Evolutionary conservation across 1,140 invertebrate species (phyloP), one percentile per base, ranked within the genome.

Genomic region (Drosophila parabipectinata): DNA sequence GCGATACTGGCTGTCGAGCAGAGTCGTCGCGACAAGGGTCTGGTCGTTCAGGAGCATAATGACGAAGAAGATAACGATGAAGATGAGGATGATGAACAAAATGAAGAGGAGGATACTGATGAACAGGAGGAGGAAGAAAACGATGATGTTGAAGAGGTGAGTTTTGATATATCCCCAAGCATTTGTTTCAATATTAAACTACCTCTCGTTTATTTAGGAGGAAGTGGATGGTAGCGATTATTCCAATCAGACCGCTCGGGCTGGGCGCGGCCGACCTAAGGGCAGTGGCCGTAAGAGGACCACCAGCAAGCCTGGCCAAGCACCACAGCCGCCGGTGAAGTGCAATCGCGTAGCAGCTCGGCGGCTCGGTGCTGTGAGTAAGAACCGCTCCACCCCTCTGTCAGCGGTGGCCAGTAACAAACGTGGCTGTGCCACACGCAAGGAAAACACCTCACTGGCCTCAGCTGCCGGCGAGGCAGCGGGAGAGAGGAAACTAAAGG

Each of bases 1-100:
- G 91, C 91, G 37, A 92, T 92, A 68, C 41, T 91, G 15, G 76
- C 83, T 14, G 73, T 91, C 14, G 79, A 91, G 67, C 77, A 84
- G 37, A 60, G 67, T 57, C 81, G 84, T 44, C 72, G 83, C 4
- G 84, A 84, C 18, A 88, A 74, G 53, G 84, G 83, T 0, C 50
- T 89, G 48, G 48, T 30, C 12, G 81, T 87, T 54, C 81, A 66
- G 58, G 80, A 89, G 8, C 82, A 87, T 34, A 66, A 72, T 18
- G 58, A 48, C 10, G 54, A 63, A n/a, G 50, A 47, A 8, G 54
- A 58, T 1, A 52, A 72, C 0, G 68, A 68, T 3, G 52, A 72
- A 2, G 14, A 48, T 0, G 59, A 63, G 0, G 54, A 48, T 1
- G 62, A 59, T 0, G 72, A 68, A 3, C 59, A 73, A 0, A 55